Base-by-base conservation (phyloP, 2,113 vertebrate genomes). In the Myiagra hebetior region DNA sequence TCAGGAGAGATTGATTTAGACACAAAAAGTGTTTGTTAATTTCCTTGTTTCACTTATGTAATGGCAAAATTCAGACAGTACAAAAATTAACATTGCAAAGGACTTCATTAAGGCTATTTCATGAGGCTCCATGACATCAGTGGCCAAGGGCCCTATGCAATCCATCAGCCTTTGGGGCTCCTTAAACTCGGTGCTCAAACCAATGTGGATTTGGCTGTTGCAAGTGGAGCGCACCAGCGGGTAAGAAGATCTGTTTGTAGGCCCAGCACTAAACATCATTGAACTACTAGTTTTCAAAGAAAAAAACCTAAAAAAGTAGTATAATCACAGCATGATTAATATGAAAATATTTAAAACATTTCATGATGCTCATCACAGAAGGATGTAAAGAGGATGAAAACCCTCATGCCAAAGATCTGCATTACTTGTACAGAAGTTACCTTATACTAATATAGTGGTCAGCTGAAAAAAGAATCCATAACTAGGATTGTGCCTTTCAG, bases 41-140 rank as follows among this genome's bases (percentile, higher is more conserved):
- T 53, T 86, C 46, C 69, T 76, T 73, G 53, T 85, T 79, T 55
- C 53, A 21, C 23, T 84, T 93, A 85, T 2, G 12, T 55, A 94
- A 86, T 62, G 44, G 59, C 24, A 91, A 86, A 92, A 85, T 83
- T 85, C 52, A 83, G 68, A 81, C 22, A 94, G 56, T 64, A 79
- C 37, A 87, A 96, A 95, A 95, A 93, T 35, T 85, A 92, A 77
- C 65, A 57, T 49, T 37, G 42, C 65, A 85, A 64, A 89, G 41
- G 39, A 92, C 42, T 96, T 89, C 77, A 69, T 67, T 76, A 90
- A 85, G 65, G 28, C 26, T 92, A 41, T 50, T 79, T 80, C 77
- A 37, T 69, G 37, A 69, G 49, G 33, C n/a, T 81, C 73, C 28
- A 6, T 26, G 16, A 20, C 17, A 35, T 26, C 9, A 10, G 13